Percentiles rank a stretch among this genome's conserved stretches.
phyloP scores from a whole-genome alignment of 2,113 vertebrate species.

The Cebidichthys violaceus region DNA sequence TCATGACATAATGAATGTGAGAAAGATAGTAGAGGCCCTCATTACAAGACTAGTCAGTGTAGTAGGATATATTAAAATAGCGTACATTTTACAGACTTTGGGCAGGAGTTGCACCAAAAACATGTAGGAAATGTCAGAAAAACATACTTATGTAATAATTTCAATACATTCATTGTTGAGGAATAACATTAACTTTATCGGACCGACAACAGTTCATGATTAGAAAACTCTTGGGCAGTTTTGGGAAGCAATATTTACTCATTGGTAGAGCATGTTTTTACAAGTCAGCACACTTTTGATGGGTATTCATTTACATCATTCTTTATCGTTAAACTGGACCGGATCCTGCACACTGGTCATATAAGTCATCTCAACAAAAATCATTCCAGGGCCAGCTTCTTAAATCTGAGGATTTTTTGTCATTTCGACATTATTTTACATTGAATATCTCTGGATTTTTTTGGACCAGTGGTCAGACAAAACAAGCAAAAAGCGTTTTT shows the following conservation, averaged over 20 bases:
- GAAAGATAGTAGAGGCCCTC: not conserved
- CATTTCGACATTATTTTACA: not conserved
- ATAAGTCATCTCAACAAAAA: not conserved
- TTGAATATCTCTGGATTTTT: not conserved
- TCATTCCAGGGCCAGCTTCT: not conserved
- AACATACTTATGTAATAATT: not conserved
- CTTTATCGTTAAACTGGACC: not conserved
- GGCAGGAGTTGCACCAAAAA: not conserved
- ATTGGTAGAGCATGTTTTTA: not conserved
- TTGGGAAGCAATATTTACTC: not conserved
- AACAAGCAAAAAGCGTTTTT: not conserved
- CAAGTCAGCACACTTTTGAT: not conserved
- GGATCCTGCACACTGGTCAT: not conserved
- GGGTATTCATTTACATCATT: not conserved
- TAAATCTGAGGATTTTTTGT: not conserved
- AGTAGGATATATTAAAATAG: not conserved
- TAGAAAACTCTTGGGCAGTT: not conserved
- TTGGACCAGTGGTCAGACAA: not conserved
- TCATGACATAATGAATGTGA: not conserved
- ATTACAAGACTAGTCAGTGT: no score
- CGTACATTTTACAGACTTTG: not conserved
- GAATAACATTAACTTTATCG: not conserved
- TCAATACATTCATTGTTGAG: not conserved
- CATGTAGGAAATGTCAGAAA: not conserved
- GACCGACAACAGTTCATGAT: not conserved